Percentiles rank a stretch among this genome's conserved stretches.
Conservation (phyloP, 2,113 vertebrate genomes). For the Pluvianellus socialis region DNA sequence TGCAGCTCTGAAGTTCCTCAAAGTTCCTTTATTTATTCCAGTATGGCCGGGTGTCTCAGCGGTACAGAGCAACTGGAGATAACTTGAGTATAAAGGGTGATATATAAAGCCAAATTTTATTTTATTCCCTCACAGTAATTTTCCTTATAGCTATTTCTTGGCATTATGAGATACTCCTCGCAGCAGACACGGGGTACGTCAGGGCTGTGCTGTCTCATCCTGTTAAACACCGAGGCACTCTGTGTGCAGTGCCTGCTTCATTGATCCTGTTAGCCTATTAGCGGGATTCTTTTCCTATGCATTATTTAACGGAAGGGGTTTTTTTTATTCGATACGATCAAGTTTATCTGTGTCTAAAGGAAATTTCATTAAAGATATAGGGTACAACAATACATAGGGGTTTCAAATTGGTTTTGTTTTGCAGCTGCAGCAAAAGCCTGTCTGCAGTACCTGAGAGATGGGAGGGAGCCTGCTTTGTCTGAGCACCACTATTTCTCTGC, state of each 20-base stretch:
- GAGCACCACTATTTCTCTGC: background rate
- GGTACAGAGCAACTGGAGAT: background rate
- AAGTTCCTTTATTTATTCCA: background rate
- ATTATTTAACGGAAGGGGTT: background rate
- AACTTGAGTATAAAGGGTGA: conserved; percentile 18
- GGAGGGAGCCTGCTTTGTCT: background rate
- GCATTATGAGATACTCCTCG: conserved; percentile 24
- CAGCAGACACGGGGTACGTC: background rate
- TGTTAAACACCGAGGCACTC: background rate
- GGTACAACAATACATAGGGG: background rate
- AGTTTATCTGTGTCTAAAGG: background rate
- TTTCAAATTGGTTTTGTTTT: background rate
- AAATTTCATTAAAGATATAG: background rate
- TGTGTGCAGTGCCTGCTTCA: background rate
- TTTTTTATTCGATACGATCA: background rate
- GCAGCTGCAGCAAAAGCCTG: background rate
- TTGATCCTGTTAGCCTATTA: background rate
- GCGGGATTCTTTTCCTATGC: background rate
- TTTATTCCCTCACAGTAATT: conserved; percentile 46
- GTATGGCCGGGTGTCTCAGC: background rate
- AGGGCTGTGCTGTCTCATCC: conserved; percentile 25
- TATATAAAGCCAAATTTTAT: conserved; percentile 53
- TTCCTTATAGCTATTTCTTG: conserved; percentile 54
- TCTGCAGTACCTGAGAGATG: background rate
- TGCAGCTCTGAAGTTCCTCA: background rate